Evolutionary conservation across 2,113 vertebrate species (phyloP), one percentile per base, ranked within the genome.

Genomic region (Eulacestoma nigropectus): DNA sequence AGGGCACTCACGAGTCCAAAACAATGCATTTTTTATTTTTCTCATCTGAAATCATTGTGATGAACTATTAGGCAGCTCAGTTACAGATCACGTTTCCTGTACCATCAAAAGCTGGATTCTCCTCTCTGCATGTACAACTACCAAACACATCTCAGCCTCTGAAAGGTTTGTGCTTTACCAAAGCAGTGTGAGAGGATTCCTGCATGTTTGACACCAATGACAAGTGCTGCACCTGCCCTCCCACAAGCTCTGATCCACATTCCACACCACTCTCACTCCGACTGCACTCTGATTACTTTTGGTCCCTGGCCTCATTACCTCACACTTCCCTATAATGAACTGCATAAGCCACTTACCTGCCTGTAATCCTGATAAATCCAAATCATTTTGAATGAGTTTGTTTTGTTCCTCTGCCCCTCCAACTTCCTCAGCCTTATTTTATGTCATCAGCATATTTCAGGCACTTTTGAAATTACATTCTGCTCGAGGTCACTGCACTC

Each of bases 381-480:
- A 92, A 42, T 60, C 3, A 77, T 64, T 77, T 11, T 30, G 63
- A 77, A 69, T 32, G 18, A 83, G 32, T 27, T 87, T 64, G 75
- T 47, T 90, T 64, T 53, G 30, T 78, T 94, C 77, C 63, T 53
- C n/a, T 56, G 47, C 27, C 46, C 23, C 57, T 91, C 59, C 67
- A n/a, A 20, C 35, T 83, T 87, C 52, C 64, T 15, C 69, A 37
- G 80, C 23, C 26, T 94, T 57, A 11, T 52, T 89, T 68, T 82
- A 49, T 46, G 21, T 64, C 87, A 72, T 88, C 92, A 75, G 90
- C 89, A 81, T 78, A 60, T 47, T 79, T 96, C 82, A 79, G 29
- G 95, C 83, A 84, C 19, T 87, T 37, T 13, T 46, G 85, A 95
- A 96, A 95, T 91, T 73, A 81, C 49, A 46, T 88, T 74, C 84